Evolutionary conservation across 2,113 vertebrate genomes (phyloP).

Genomic region (Rutilus rutilus): DNA sequence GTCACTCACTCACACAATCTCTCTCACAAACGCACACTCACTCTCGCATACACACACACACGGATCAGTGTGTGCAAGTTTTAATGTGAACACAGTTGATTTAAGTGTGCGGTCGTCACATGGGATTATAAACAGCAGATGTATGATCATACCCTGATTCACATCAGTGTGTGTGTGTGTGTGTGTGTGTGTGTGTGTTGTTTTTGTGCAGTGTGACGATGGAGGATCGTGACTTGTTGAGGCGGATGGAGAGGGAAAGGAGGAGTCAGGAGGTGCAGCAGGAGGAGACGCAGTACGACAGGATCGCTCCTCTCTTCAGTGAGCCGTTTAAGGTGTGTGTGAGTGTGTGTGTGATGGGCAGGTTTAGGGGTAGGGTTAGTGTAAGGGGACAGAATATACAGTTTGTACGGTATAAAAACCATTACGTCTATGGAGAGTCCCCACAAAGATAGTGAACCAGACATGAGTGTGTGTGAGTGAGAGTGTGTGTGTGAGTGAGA

Average conservation of each 20-base stretch:
- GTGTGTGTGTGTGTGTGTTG: neutral
- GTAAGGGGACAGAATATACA: no score
- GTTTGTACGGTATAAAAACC: no score
- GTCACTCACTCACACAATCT: no score
- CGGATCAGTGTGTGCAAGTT: neutral
- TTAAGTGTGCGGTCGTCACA: neutral
- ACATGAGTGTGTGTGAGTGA: no score
- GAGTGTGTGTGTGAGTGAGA: no score
- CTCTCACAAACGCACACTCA: no score
- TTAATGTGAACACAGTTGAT: neutral
- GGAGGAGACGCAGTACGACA: slow-evolving; percentile 76
- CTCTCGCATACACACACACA: neutral
- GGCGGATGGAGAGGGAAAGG: slow-evolving; percentile 87
- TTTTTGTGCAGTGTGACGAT: slow-evolving; percentile 79
- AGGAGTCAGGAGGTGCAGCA: slow-evolving; percentile 86
- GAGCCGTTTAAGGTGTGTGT: slow-evolving; percentile 90
- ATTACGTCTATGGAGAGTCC: no score
- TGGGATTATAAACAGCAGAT: neutral
- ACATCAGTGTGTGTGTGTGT: neutral
- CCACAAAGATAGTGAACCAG: no score
- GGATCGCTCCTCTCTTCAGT: slow-evolving; percentile 86
- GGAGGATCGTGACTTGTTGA: slow-evolving; percentile 90
- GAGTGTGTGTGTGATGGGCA: no score
- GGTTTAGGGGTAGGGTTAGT: no score
- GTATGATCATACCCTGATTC: neutral